These are phyloP conservation scores for Pedetes capensis DNA, from an alignment of 2,113 vertebrate species.

Conservation along the genomic window DNA sequence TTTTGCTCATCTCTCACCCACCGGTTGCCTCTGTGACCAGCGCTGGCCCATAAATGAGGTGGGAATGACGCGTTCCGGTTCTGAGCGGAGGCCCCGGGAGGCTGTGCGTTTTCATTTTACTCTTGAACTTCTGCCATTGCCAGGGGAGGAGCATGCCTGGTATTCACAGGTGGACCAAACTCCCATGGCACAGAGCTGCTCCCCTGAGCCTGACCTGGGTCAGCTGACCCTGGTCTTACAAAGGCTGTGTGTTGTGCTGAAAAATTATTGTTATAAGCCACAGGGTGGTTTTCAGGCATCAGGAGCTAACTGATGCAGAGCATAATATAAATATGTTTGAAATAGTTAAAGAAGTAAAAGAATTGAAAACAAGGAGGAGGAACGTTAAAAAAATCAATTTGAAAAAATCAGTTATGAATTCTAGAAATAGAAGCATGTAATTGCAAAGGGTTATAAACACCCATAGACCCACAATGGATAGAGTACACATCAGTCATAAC, in stretches of 20 bases:
- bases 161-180: fast-evolving
- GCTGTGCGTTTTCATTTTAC: background rate
- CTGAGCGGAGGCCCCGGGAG: background rate
- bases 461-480: background rate
- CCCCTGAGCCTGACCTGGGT: background rate
- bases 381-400: background rate
- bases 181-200: no score
- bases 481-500: background rate
- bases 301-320: background rate
- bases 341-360: background rate
- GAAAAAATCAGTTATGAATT: background rate
- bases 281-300: background rate
- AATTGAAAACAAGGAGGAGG: background rate
- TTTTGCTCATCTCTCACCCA: background rate
- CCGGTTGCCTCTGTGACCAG: background rate
- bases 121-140: background rate
- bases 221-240: background rate
- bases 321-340: background rate
- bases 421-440: background rate
- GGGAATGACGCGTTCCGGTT: no score
- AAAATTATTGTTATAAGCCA: no score
- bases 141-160: no score
- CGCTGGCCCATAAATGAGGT: background rate
- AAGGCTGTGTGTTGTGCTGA: fast-evolving
- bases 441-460: background rate